phyloP scores from a whole-genome alignment of 2,888 invertebrate genomes.

The Eristalis pertinax region DNA sequence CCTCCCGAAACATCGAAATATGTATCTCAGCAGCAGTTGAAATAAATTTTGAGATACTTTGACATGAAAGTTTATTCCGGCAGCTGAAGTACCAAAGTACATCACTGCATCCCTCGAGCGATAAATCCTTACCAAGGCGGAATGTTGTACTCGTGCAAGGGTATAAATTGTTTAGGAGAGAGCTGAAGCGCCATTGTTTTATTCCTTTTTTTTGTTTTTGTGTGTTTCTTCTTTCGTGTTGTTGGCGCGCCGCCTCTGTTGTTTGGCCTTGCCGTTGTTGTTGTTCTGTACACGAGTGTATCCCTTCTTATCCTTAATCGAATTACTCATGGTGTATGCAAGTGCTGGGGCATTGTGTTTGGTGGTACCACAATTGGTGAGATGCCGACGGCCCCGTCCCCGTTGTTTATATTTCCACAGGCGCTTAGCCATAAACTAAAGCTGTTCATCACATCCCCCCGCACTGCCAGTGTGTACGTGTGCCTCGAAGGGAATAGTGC shows the following conservation, averaged over 20 bases:
- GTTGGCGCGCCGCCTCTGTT: neutral
- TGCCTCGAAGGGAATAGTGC: neutral
- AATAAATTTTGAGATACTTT: constrained; percentile 70
- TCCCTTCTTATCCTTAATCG: constrained; percentile 70
- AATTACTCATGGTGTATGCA: constrained; percentile 65
- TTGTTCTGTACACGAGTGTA: constrained; percentile 26
- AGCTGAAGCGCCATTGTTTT: neutral
- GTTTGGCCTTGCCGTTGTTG: neutral
- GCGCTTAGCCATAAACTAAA: constrained; percentile 66
- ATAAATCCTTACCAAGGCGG: constrained; percentile 48
- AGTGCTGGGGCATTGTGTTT: constrained; percentile 53
- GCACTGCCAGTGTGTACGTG: constrained; percentile 19
- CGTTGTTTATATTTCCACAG: constrained; percentile 68
- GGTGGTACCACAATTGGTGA: constrained; percentile 48
- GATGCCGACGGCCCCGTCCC: constrained; percentile 42
- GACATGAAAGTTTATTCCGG: constrained; percentile 67
- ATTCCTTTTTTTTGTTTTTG: neutral
- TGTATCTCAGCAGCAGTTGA: constrained; percentile 31
- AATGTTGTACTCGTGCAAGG: constrained; percentile 40
- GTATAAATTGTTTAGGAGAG: constrained; percentile 60
- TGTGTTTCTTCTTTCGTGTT: neutral
- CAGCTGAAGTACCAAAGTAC: constrained; percentile 48
- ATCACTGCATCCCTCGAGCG: constrained; percentile 58
- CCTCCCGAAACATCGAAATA: neutral
- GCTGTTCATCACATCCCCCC: constrained; percentile 57